Base-by-base conservation (phyloP, 2,797 vertebrate genomes). In the Cichlasoma orientale region DNA sequence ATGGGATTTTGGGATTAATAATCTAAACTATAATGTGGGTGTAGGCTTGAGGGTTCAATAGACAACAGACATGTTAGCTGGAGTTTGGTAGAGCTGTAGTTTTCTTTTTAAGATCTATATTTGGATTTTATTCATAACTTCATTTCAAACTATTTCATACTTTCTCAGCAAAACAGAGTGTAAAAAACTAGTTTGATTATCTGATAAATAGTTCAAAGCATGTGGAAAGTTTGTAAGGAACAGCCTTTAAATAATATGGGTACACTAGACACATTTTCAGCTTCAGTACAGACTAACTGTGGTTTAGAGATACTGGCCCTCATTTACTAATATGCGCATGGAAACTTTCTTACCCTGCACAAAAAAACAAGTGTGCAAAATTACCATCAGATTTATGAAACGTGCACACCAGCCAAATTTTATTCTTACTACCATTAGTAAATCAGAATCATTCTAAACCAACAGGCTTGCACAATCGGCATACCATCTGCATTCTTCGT, bases 1-100 rank as follows among this genome's bases (percentile, higher is more conserved):
- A 57, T 19, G 1, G 10, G 71, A 72, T 19, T 27, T 41, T 58
- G 12, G 50, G 44, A 82, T 81, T 75, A 75, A 78, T 80, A 82
- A 85, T 23, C 72, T 66, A 58, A 74, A 75, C 61, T 27, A 74
- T 11, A 21, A 31, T 25, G 21, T 52, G 29, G 52, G 19, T 77
- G 57, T 58, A 36, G 9, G 9, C 7, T 52, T 78, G 6, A 56
- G 23, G 56, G 25, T 79, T 29, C 5, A 66, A 44, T 1, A 82
- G 19, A 78, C 31, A 52, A 33, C n/a, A 31, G 44, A 59, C n/a
- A 59, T 4, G 38, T 36, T 44, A 13, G 11, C 59, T 63, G 14
- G 21, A 25, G 7, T 44, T 3, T 6, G 38, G 36, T 44, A 23
- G 13, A 44, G 59, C 12, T 59, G 33, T 19, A 3, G 38, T 29